Percentiles rank a stretch among this genome's conserved stretches.
Conservation (phyloP, 2,797 vertebrate genomes). For the Holocentrus rufus region DNA sequence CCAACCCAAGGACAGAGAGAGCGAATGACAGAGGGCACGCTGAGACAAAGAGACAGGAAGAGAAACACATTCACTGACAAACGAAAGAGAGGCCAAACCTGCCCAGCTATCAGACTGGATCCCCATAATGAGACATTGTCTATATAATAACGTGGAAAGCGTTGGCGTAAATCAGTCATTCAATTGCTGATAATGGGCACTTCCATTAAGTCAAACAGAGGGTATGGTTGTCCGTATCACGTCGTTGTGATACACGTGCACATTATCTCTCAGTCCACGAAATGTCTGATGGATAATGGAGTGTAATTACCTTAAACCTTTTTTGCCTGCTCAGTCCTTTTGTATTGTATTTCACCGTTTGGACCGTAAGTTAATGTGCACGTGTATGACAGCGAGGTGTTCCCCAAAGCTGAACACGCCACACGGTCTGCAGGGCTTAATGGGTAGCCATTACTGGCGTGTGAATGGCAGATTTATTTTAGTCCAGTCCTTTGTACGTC, state of each 20-base stretch:
- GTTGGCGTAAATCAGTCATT: conserved; percentile 66
- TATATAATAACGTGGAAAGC: conserved; percentile 59
- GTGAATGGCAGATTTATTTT: conserved; percentile 33
- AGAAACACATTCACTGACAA: conserved; percentile 33
- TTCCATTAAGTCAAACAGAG: conserved; percentile 71
- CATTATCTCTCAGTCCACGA: conserved; percentile 69
- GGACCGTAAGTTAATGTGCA: conserved; percentile 54
- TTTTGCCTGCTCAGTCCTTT: conserved; percentile 70
- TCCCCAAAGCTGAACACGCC: conserved; percentile 47
- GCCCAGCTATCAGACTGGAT: conserved; percentile 42
- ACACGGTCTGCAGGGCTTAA: conserved; percentile 22
- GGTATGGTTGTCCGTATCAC: conserved; percentile 71
- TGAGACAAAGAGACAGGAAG: conserved; percentile 1
- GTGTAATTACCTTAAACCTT: conserved; percentile 78
- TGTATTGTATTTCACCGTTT: conserved; percentile 53
- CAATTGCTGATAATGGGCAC: conserved; percentile 74
- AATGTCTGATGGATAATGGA: conserved; percentile 69
- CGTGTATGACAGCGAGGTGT: conserved; percentile 51
- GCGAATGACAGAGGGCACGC: conserved; percentile 16
- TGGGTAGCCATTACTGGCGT: conserved; percentile 47
- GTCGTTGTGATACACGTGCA: conserved; percentile 64
- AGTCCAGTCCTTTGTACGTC: conserved; percentile 11
- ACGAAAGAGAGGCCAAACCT: conserved; percentile 33
- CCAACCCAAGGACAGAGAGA: conserved; percentile 37
- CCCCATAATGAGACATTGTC: conserved; percentile 74